Base-by-base conservation (phyloP, 1,140 invertebrate genomes). In the Metaphire vulgaris region DNA sequence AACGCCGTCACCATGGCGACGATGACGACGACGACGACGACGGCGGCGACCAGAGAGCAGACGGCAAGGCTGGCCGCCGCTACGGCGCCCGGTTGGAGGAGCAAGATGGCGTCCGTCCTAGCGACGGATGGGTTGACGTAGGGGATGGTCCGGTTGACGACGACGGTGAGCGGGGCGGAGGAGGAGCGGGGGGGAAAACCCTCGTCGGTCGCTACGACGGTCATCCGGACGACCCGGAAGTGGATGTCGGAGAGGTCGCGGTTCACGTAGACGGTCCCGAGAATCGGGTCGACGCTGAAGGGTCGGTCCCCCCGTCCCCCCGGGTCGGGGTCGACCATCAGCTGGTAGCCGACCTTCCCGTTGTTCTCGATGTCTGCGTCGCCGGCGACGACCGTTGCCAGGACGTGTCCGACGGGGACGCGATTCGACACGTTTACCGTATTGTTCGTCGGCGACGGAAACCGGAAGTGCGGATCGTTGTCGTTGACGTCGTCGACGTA, bases 401-500 rank as follows among this genome's bases (percentile, higher is more conserved):
- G 32, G 32, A 56, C 33, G 6, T 30, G 34, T 12, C 74, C 74
- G 28, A 76, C 69, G 15, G 74, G 74, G 32, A 70, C n/a, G 15
- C 64, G 15, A 84, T 95, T 95, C 1, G 74, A 76, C 32, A 76
- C 34, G 69, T 28, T 31, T 1, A 76, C 56, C 2, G 74, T 76
- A 68, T 76, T 69, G 41, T 76, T 76, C n/a, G 33, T 32, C 1
- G 26, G 21, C n/a, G 74, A 29, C 12, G 74, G 74, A 41, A 41
- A 84, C 84, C 14, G 91, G 74, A 95, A 92, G 85, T 92, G 90
- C 6, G 93, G 93, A 6, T 91, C 89, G 86, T 97, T 96, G 86
- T 97, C 95, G 84, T 97, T 97, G 1, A 93, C 90, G 84, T 97
- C 94, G 1, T 94, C 83, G 0, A 97, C 89, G 79, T 90, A 88